Conservation (phyloP, 2,797 vertebrate genomes). For the Spinus olivaceus region DNA sequence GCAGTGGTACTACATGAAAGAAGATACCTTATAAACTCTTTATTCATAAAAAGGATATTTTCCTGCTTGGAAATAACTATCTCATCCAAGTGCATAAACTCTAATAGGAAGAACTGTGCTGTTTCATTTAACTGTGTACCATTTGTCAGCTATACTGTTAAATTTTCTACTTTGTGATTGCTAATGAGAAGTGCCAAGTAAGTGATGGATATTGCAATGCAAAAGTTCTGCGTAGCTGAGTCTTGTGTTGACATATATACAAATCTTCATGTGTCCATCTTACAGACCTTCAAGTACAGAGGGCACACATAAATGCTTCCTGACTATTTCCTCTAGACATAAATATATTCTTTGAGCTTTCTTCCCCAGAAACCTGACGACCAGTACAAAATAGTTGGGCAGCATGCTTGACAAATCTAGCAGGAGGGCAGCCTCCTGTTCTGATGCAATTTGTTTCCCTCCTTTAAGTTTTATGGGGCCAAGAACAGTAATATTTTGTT, state of each 20-base stretch:
- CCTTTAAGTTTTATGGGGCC: slow-evolving; percentile 40
- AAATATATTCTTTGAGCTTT: slow-evolving; percentile 1
- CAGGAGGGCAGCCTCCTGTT: slow-evolving; percentile 4
- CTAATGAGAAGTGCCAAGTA: slow-evolving; percentile 20
- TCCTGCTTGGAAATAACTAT: neutral
- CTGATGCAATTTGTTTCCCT: slow-evolving; percentile 38
- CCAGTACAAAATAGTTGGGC: neutral
- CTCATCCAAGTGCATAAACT: neutral
- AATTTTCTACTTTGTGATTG: slow-evolving; percentile 29
- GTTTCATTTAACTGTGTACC: neutral
- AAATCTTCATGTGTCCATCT: slow-evolving; percentile 26
- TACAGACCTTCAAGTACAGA: neutral
- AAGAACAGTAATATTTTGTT: slow-evolving; percentile 41
- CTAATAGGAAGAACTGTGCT: neutral
- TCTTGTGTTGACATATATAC: neutral
- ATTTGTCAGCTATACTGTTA: slow-evolving; percentile 28
- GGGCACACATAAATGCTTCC: neutral
- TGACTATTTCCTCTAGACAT: neutral
- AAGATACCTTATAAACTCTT: neutral
- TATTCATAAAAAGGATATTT: neutral
- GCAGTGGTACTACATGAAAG: neutral
- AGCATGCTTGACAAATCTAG: neutral
- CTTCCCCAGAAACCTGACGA: neutral
- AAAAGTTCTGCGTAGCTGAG: slow-evolving; percentile 22
- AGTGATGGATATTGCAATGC: slow-evolving; percentile 11